Conservation (phyloP, 2,113 vertebrate species). For the Eleginops maclovinus region DNA sequence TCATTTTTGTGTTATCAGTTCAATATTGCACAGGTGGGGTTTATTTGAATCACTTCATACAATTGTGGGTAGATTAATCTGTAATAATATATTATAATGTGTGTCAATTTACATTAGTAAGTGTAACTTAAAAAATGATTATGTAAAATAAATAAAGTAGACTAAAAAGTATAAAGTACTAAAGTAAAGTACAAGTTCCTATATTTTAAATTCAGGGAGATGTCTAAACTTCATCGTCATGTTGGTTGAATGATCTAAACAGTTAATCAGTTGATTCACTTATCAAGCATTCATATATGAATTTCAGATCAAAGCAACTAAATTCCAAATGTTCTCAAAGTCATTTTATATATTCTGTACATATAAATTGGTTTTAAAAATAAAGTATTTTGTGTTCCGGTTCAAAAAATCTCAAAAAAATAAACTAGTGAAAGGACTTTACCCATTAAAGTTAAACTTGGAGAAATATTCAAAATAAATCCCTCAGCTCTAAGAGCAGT, state of each 20-base stretch:
- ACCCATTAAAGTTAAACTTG: background rate
- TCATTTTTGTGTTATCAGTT: no score
- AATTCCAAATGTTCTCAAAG: background rate
- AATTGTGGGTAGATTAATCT: no score
- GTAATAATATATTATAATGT: no score
- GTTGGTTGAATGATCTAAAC: background rate
- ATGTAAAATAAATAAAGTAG: no score
- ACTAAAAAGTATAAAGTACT: no score
- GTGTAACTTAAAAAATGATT: no score
- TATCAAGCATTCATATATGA: background rate
- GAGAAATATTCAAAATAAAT: background rate
- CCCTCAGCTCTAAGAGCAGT: background rate
- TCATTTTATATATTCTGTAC: background rate
- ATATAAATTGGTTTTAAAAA: background rate
- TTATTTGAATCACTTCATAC: no score
- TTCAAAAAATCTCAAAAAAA: background rate
- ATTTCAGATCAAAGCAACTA: no score
- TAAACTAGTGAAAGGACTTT: background rate
- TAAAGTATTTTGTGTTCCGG: background rate
- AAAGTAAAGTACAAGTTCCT: no score
- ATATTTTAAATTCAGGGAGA: no score
- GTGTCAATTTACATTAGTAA: no score
- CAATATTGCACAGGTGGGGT: no score
- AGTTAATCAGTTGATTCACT: background rate
- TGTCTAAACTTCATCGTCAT: background rate